Evolutionary conservation across 2,888 invertebrate genomes (phyloP).

Genomic region (Apoda limacodes): DNA sequence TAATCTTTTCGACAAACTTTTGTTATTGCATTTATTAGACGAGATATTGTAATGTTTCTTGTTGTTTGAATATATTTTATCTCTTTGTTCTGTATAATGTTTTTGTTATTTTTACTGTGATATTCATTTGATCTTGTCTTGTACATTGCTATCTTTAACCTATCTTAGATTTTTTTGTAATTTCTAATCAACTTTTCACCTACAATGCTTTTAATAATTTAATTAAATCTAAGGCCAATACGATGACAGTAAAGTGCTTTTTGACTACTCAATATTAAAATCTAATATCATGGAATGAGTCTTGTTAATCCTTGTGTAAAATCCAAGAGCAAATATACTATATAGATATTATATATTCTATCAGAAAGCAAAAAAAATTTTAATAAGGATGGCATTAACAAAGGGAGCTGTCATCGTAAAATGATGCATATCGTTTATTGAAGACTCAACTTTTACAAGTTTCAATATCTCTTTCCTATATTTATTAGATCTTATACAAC

Average conservation of each 20-base stretch:
- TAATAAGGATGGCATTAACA: no score
- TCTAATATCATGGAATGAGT: no score
- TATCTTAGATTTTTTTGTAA: no score
- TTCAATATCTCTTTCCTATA: constrained; percentile 66
- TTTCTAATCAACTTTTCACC: constrained; percentile 49
- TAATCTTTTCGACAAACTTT: no score
- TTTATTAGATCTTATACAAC: constrained; percentile 63
- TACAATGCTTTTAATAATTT: constrained; percentile 52
- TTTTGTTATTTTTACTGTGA: constrained; percentile 7
- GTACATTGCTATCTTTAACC: no score
- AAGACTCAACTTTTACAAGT: constrained; percentile 66
- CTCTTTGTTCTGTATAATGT: constrained; percentile 22
- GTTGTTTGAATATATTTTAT: no score
- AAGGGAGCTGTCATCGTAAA: constrained; percentile 62
- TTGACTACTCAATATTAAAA: constrained; percentile 8
- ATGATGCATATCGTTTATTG: constrained; percentile 67
- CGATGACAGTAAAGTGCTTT: constrained; percentile 24
- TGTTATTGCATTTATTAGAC: constrained; percentile 7
- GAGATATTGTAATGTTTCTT: constrained; percentile 10
- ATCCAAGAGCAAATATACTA: no score
- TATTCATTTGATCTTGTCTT: constrained; percentile 4
- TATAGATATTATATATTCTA: no score
- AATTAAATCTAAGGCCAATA: constrained; percentile 41
- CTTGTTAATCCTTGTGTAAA: no score
- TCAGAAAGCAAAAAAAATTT: constrained; percentile 30